These are phyloP conservation scores for Heliopora coerulea DNA, from an alignment of 92 coral and sea anemone species.

Conservation along the genomic window DNA sequence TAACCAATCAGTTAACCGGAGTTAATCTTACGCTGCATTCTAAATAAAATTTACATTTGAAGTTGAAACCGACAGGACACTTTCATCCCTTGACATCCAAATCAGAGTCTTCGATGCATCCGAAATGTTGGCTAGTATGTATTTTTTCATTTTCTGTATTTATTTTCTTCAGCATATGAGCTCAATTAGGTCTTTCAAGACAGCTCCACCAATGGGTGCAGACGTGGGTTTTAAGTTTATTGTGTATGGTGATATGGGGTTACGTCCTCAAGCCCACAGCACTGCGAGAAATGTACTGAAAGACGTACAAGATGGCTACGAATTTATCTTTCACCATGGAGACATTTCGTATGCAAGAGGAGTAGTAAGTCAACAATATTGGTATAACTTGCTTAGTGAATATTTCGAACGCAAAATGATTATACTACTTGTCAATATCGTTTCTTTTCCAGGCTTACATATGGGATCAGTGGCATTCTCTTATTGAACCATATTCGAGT, in stretches of 20 bases:
- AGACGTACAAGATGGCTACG: slow-evolving; percentile 63
- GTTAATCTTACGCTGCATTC: no score
- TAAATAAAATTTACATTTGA: no score
- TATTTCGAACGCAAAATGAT: neutral
- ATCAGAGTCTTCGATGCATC: no score
- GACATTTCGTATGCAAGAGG: slow-evolving; percentile 89
- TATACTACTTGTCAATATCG: no score
- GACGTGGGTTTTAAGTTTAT: slow-evolving; percentile 74
- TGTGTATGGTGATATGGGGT: slow-evolving; percentile 79
- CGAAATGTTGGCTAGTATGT: no score
- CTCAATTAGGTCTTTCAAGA: slow-evolving; percentile 32
- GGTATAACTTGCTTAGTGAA: no score
- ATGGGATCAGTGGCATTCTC: slow-evolving; percentile 90
- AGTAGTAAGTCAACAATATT: slow-evolving; percentile 67
- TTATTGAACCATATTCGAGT: slow-evolving; percentile 79
- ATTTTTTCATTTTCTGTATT: neutral
- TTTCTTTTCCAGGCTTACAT: slow-evolving; percentile 66
- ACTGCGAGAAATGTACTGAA: slow-evolving; percentile 65
- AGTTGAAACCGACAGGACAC: no score
- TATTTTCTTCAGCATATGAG: slow-evolving; percentile 40
- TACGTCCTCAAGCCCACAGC: slow-evolving; percentile 65
- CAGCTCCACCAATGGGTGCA: slow-evolving; percentile 72
- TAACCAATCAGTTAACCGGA: no score
- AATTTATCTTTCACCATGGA: slow-evolving; percentile 73
- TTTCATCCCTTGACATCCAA: no score